phyloP scores from a whole-genome alignment of 2,797 vertebrate genomes.

The Meriones psammophilus region DNA sequence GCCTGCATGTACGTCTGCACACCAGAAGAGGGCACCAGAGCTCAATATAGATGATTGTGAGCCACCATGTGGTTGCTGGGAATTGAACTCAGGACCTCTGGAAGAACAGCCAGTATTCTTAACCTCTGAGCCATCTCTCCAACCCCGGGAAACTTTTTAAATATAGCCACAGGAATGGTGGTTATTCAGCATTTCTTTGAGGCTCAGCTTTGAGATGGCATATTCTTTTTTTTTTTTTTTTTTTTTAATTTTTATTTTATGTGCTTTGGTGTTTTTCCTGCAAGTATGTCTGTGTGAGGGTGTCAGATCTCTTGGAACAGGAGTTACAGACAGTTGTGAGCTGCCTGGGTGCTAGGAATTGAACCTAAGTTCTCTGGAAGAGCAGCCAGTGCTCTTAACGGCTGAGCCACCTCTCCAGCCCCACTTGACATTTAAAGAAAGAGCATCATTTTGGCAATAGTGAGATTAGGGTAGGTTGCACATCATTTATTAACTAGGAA shows the following conservation, averaged over 20 bases:
- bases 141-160: background rate
- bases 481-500: too few relatives aligned
- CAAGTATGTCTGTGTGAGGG: background rate
- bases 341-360: background rate
- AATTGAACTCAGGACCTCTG: background rate
- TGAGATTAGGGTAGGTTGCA: too few relatives aligned
- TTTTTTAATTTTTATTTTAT: background rate
- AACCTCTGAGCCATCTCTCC: background rate
- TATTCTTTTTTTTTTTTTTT: constrained; percentile 18
- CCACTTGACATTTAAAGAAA: background rate
- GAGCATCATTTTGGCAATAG: background rate
- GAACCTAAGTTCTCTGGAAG: background rate
- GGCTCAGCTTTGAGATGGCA: constrained; percentile 23
- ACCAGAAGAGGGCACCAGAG: background rate
- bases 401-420: background rate
- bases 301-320: background rate
- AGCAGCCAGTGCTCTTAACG: background rate
- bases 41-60: background rate
- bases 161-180: background rate
- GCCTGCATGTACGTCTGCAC: background rate
- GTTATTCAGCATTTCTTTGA: background rate
- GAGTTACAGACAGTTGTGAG: background rate
- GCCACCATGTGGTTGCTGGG: background rate
- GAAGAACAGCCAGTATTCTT: background rate
- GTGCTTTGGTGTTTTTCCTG: background rate